Evolutionary conservation across 2,113 vertebrate genomes (phyloP).

Genomic region (Fregata magnificens): DNA sequence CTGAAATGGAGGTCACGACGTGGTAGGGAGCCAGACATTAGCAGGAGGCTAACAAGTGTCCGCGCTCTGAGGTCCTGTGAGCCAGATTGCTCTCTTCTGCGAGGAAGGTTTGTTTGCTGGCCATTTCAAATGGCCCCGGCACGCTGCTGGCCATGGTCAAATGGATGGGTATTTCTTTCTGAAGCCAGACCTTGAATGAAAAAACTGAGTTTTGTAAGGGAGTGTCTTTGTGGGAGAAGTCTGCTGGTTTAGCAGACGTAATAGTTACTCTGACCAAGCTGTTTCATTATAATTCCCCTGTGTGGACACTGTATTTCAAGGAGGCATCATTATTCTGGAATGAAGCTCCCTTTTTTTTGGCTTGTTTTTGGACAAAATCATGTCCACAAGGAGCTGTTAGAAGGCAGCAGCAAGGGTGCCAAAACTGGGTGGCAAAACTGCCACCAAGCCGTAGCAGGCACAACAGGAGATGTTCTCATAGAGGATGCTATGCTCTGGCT

Average conservation of each 20-base stretch:
- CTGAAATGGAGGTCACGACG: neutral
- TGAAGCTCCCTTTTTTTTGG: neutral
- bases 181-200: neutral
- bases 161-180: neutral
- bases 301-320: neutral
- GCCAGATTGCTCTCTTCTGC: neutral
- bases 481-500: neutral
- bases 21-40: neutral
- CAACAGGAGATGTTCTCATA: neutral
- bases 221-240: neutral
- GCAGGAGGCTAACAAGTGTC: neutral
- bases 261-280: neutral
- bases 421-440: neutral
- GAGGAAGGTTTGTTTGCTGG: neutral
- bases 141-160: neutral
- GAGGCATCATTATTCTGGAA: neutral
- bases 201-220: neutral
- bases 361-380: neutral
- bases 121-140: neutral
- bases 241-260: neutral
- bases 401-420: neutral
- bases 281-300: neutral
- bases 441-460: neutral
- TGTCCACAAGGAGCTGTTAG: neutral
- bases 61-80: rapidly evolving